Evolutionary conservation across 2,888 invertebrate species (phyloP), one percentile per base, ranked within the genome.

Genomic region (Eupithecia inturbata): DNA sequence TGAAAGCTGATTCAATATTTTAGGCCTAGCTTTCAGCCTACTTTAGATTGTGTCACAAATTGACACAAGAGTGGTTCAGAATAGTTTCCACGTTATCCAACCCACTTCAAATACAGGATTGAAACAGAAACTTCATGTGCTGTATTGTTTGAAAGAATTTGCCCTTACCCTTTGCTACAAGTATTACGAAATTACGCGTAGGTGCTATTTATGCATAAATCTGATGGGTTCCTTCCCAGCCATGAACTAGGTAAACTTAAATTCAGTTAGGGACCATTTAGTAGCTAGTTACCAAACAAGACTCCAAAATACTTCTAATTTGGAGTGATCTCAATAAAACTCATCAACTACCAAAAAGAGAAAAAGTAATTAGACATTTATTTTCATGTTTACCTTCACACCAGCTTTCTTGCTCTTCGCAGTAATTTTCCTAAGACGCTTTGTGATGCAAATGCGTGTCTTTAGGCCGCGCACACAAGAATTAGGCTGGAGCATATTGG

Each of bases 401-500:
- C 45, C 26, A 71, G 66, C 57, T 57, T 26, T 67, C 67, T 67
- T 67, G 67, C 49, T 67, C n/a, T 36, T 64, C 57, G 19, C 7
- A 66, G 64, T 69, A 53, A 69, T 73, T 60, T 69, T 67, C 60
- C 81, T 36, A 68, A 81, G 83, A 80, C 80, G 80, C 91, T 92
- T 90, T 91, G 89, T 89, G 77, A 92, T 92, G 92, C 88, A 88
- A 92, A 92, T 89, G 79, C 71, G 74, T 70, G 68, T 63, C 67
- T 77, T 72, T 72, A 76, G 72, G 71, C 70, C 57, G 33, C 72
- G 70, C 74, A 72, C 73, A 75, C 75, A 75, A 73, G 75, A 75
- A 75, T 77, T 73, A 77, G 70, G 73, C 75, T 63, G 72, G 67
- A 69, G 75, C 76, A 82, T 85, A 86, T 86, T 86, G 83, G 82